Percentiles rank a stretch among this genome's conserved stretches.
phyloP scores from a whole-genome alignment of 2,113 vertebrate genomes.

The Zapus hudsonius region DNA sequence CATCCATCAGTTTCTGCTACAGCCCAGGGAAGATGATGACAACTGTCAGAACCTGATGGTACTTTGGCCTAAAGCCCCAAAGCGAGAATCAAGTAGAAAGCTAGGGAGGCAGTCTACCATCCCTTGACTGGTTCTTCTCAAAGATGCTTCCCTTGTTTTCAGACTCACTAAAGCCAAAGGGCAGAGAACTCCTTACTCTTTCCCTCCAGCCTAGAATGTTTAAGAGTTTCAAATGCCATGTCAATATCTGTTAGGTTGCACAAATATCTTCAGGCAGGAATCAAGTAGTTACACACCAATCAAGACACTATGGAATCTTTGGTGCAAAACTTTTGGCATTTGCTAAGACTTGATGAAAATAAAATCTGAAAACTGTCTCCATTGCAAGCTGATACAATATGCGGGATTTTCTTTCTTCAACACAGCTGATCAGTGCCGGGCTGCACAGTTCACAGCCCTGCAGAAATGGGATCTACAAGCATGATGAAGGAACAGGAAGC shows the following conservation, averaged over 20 bases:
- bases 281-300: conserved; percentile 36
- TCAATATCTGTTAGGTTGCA: conserved; percentile 31
- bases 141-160: neutral
- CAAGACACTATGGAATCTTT: conserved; percentile 58
- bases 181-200: neutral
- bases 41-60: neutral
- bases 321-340: conserved; percentile 75
- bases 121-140: neutral
- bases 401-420: neutral
- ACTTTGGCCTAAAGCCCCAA: neutral
- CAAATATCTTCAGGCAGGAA: conserved; percentile 50
- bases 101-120: rapidly evolving
- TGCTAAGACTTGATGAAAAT: conserved; percentile 59
- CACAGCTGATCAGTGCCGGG: neutral
- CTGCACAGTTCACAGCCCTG: neutral
- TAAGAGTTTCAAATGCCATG: conserved; percentile 69
- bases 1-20: neutral
- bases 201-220: neutral
- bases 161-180: conserved; percentile 48
- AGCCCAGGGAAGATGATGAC: neutral
- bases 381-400: neutral
- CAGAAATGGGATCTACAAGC: neutral
- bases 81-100: neutral
- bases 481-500: neutral
- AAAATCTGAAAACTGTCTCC: conserved; percentile 49